These are phyloP conservation scores for Sula dactylatra DNA, from an alignment of 2,113 vertebrate species.

Conservation along the genomic window DNA sequence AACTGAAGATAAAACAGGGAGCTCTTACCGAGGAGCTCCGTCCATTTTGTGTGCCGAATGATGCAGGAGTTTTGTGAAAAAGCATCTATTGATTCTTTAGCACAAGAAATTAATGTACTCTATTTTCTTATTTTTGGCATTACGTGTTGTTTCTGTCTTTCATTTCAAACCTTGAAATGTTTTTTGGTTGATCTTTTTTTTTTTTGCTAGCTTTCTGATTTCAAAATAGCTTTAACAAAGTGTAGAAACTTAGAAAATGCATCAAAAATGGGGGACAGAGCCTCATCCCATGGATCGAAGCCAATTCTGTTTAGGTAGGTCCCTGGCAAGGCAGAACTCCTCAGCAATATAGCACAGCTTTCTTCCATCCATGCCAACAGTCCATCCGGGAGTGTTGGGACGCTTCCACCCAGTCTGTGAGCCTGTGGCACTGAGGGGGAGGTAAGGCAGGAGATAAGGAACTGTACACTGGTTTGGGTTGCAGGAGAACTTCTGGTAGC, in stretches of 20 bases:
- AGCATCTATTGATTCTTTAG: neutral
- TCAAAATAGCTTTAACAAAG: neutral
- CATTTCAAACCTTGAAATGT: neutral
- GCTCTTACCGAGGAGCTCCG: neutral
- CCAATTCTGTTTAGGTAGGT: neutral
- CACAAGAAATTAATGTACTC: neutral
- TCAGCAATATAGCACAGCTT: neutral
- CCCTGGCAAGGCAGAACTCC: neutral
- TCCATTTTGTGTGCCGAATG: neutral
- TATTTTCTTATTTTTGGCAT: neutral
- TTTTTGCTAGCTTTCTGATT: neutral
- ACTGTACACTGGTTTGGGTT: accelerated
- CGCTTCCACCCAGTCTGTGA: too few species aligned
- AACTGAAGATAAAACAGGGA: neutral
- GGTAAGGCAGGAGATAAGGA: neutral
- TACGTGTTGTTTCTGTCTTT: neutral
- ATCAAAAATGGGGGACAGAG: neutral
- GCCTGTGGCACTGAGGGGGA: neutral
- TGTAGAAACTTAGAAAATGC: neutral
- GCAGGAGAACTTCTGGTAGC: neutral
- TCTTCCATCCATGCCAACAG: accelerated
- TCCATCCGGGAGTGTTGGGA: accelerated
- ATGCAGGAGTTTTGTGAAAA: neutral
- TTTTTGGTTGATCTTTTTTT: too few species aligned
- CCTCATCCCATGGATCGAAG: neutral